These are phyloP conservation scores for Hoplodrina ambigua DNA, from an alignment of 2,888 invertebrate genomes.

Conservation along the genomic window DNA sequence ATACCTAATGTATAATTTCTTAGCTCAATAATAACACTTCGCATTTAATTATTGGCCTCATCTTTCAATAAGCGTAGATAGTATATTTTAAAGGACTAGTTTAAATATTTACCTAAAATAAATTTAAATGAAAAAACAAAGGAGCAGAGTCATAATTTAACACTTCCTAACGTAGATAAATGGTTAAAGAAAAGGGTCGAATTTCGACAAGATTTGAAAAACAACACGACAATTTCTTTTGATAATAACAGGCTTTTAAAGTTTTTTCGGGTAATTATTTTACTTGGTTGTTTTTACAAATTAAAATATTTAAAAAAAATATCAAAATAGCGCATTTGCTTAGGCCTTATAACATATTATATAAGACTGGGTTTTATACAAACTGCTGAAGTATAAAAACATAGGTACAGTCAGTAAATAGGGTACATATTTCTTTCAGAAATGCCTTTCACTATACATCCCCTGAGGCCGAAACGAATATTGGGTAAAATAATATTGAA, in stretches of 20 bases:
- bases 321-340: constrained; percentile 2
- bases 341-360: not conserved
- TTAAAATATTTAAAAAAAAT: too few species aligned
- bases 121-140: not conserved
- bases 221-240: too few species aligned
- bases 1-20: constrained; percentile 50
- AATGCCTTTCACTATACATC: constrained; percentile 10
- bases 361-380: not conserved
- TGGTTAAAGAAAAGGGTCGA: not conserved
- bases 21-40: constrained; percentile 49
- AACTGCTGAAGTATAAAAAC: constrained; percentile 2
- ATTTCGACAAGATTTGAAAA: not conserved
- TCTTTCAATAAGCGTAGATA: constrained; percentile 49
- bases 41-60: constrained; percentile 53
- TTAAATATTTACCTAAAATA: not conserved
- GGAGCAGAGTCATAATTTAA: too few species aligned
- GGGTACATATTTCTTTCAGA: constrained; percentile 11
- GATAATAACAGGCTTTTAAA: not conserved
- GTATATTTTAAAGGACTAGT: constrained; percentile 31
- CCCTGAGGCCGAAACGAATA: constrained; percentile 32
- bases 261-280: not conserved
- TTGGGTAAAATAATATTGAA: constrained; percentile 30
- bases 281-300: not conserved
- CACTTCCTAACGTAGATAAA: not conserved
- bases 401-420: constrained; percentile 6